Evolutionary conservation across 2,113 vertebrate genomes (phyloP), one percentile per base, ranked within the genome.

Genomic region (Chroicocephalus ridibundus): DNA sequence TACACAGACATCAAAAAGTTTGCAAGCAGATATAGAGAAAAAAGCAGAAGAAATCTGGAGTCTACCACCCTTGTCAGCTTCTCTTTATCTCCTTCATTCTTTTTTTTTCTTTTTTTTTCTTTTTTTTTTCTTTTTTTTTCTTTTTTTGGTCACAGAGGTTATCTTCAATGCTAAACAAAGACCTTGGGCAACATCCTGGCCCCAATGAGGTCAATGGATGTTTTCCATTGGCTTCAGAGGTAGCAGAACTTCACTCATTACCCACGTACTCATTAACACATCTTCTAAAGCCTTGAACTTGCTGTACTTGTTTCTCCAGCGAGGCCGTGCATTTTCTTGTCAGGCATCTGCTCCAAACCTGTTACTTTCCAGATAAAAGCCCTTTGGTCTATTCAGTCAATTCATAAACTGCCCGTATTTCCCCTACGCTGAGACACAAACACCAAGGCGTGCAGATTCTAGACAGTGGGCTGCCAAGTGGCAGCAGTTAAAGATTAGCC

Each of bases 171-270:
- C 72, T 78, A 78, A 90, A 79, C 57, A 86, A 90, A 88, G 72
- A 72, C 82, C 85, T 75, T 85, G 85, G 82, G 75, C 90, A 96
- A 91, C 75, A 88, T 93, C 71, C 81, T 81, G 84, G 54, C 51
- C 82, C 29, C 84, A 90, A 0, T 77, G 71, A 93, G 89, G 84
- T 86, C 91, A 93, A 36, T 58, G 27, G 72, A 74, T 90, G 46
- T 82, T 95, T 96, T 93, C 70, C 89, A 81, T 7, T 81, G 75
- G n/a, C 93, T 94, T 94, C 54, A 90, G 81, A 91, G 93, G 87
- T 42, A 86, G 71, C 76, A 91, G 62, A 95, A 91, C 27, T 87
- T 93, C 40, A 69, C 68, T 96, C 52, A 71, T 94, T 96, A 85
- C 36, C 62, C 72, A 93, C 75, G 80, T 62, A 58, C 66, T 78